These are phyloP conservation scores for Charanyca ferruginea DNA, from an alignment of 2,888 invertebrate genomes.

Conservation along the genomic window DNA sequence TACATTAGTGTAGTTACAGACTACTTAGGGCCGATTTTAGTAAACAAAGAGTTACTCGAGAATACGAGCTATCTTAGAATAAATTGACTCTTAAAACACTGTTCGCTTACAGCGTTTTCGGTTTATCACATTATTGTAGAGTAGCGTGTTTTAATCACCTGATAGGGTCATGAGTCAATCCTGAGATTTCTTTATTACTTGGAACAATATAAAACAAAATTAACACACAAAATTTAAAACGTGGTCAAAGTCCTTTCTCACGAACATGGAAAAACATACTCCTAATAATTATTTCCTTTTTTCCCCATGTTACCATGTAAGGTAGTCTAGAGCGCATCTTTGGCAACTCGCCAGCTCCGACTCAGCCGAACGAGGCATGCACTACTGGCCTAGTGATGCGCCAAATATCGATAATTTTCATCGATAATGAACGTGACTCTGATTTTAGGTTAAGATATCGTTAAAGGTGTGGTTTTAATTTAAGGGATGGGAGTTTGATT, in stretches of 20 bases:
- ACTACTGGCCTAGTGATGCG: constrained; percentile 66
- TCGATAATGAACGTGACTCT: constrained; percentile 60
- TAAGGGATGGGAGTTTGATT: constrained; percentile 31
- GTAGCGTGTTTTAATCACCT: too few species aligned
- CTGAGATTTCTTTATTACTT: too few species aligned
- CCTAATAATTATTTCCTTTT: constrained; percentile 54
- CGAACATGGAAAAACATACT: constrained; percentile 32
- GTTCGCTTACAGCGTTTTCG: too few species aligned
- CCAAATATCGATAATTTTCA: constrained; percentile 60
- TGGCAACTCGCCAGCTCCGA: constrained; percentile 67
- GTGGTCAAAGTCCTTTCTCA: neutral
- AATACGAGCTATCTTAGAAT: too few species aligned
- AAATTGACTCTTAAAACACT: too few species aligned
- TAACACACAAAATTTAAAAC: neutral
- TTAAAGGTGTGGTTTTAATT: constrained; percentile 41
- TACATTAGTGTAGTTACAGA: too few species aligned
- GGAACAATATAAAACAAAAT: too few species aligned
- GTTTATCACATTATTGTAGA: too few species aligned
- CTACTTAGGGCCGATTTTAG: too few species aligned
- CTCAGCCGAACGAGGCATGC: constrained; percentile 69
- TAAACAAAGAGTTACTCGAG: too few species aligned
- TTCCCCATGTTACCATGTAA: constrained; percentile 50
- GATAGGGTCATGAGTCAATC: too few species aligned
- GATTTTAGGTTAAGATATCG: constrained; percentile 55
- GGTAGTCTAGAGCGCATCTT: constrained; percentile 60